Conservation (phyloP, 1,140 invertebrate species). For the Antheraea pernyi region DNA sequence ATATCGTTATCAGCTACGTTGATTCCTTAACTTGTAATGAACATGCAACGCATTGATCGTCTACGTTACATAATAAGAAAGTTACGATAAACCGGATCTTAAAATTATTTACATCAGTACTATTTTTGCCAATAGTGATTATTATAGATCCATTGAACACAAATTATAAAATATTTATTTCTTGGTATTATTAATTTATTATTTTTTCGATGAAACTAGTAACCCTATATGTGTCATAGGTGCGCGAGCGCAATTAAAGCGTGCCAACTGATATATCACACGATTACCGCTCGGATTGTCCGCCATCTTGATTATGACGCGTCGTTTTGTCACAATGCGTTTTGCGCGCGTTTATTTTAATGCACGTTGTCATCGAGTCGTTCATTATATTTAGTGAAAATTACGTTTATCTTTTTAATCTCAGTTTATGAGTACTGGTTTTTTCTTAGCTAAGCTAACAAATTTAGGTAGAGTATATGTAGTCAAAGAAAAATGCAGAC, state of each 20-base stretch:
- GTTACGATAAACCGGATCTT: too few species aligned
- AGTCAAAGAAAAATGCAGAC: too few species aligned
- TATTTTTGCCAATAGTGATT: too few species aligned
- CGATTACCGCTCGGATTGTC: constrained; percentile 21
- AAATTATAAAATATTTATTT: too few species aligned
- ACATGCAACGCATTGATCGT: too few species aligned
- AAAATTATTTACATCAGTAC: too few species aligned
- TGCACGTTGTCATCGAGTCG: neutral
- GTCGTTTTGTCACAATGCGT: neutral
- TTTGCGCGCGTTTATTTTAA: constrained; percentile 3
- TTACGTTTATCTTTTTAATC: neutral
- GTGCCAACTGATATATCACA: constrained; percentile 27
- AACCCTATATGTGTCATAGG: constrained; percentile 26
- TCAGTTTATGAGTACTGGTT: neutral
- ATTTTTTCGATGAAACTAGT: neutral
- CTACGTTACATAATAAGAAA: too few species aligned
- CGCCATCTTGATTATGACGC: constrained; percentile 26
- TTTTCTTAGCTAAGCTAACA: neutral
- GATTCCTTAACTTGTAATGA: too few species aligned
- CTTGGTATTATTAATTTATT: too few species aligned
- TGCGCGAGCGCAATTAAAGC: constrained; percentile 30
- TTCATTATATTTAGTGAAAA: constrained; percentile 1
- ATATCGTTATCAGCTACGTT: too few species aligned
- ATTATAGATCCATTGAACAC: too few species aligned
- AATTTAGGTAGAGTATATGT: too few species aligned